Conservation (phyloP, 2,113 vertebrate genomes). For the Halcyon malimbica region DNA sequence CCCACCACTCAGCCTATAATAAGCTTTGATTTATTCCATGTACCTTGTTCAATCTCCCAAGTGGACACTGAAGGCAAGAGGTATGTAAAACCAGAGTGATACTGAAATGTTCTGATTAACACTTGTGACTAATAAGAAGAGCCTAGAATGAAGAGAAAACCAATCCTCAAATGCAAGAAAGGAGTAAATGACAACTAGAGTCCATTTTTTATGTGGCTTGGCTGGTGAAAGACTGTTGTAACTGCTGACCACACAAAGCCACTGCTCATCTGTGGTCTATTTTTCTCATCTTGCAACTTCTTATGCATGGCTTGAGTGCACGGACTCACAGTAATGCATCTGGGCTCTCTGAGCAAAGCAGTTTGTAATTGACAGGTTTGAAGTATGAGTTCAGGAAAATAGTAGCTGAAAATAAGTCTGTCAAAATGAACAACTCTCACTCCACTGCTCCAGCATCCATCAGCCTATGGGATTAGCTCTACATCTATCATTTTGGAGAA, state of each 20-base stretch:
- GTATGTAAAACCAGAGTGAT: not conserved
- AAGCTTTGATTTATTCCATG: not conserved
- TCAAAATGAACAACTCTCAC: not conserved
- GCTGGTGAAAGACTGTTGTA: not conserved
- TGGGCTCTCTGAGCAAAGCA: not conserved
- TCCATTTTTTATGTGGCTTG: not conserved
- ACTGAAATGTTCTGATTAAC: not conserved
- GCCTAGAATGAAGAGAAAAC: not conserved
- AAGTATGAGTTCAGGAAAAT: not conserved
- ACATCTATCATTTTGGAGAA: not conserved
- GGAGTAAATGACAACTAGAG: not conserved
- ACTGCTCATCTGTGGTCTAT: not conserved
- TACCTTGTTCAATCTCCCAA: not conserved
- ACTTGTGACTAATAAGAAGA: not conserved
- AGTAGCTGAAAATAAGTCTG: not conserved
- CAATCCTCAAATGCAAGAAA: not conserved
- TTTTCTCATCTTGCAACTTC: not conserved
- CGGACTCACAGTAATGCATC: not conserved
- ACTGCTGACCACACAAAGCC: not conserved
- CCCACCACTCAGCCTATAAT: not conserved
- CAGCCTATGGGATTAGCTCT: not conserved
- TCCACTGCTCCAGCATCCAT: conserved; percentile 9
- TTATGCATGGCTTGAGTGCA: not conserved
- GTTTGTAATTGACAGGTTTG: not conserved
- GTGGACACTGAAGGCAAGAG: not conserved